These are phyloP conservation scores for Magallana nippona DNA, from an alignment of 2,888 invertebrate species.

Conservation along the genomic window DNA sequence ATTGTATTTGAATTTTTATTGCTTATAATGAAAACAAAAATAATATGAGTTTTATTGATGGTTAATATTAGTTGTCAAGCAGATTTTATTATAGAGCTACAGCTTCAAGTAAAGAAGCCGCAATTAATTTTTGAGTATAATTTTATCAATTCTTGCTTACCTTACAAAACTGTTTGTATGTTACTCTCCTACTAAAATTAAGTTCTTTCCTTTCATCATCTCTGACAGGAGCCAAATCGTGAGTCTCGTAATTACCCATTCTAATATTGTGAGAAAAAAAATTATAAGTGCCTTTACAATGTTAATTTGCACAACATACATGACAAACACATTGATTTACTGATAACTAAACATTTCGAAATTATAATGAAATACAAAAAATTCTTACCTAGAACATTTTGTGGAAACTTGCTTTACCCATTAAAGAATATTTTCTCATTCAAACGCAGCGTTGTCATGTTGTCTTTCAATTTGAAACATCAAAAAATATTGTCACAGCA, in stretches of 20 bases:
- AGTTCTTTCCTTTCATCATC: conserved; percentile 75
- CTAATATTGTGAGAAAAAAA: too few relatives aligned
- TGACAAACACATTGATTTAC: too few relatives aligned
- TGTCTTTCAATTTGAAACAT: not conserved
- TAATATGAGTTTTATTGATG: too few relatives aligned
- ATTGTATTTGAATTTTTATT: too few relatives aligned
- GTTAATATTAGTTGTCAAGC: too few relatives aligned
- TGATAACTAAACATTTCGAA: not conserved
- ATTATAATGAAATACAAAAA: not conserved
- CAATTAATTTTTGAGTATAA: too few relatives aligned
- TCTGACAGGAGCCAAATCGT: conserved; percentile 73
- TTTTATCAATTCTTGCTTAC: conserved; percentile 55
- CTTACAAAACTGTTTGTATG: conserved; percentile 72
- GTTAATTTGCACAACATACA: not conserved
- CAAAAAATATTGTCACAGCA: not conserved
- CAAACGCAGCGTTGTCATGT: not conserved
- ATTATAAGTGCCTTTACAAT: not conserved
- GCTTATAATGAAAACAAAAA: too few relatives aligned
- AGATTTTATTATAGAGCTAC: too few relatives aligned
- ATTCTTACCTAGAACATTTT: not conserved
- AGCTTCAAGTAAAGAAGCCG: too few relatives aligned
- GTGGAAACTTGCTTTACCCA: not conserved
- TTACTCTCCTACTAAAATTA: conserved; percentile 73
- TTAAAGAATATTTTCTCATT: not conserved
- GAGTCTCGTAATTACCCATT: conserved; percentile 77